Base-by-base conservation (phyloP, 2,888 invertebrate genomes). In the Aplocera efformata region DNA sequence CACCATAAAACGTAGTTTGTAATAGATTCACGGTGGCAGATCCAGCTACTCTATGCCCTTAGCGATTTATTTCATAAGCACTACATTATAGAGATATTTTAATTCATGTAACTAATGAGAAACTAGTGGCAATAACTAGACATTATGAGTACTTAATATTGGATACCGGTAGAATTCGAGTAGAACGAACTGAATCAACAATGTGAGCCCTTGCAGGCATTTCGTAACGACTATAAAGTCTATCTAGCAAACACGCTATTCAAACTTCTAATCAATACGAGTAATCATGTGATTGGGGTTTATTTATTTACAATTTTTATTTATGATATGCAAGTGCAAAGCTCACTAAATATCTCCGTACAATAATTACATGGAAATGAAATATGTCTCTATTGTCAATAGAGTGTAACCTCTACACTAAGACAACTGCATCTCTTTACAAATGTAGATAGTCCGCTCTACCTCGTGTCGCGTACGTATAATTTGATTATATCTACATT, bases 311-410 rank as follows among this genome's bases (percentile, higher is more conserved):
- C 85, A 86, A 61, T 40, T 48, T 67, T 72, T 48, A 48, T 58
- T 65, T 73, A 83, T 88, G 88, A 88, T 88, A 88, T 88, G 88
- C 88, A 86, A 88, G 84, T 85, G 88, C 88, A 85, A 86, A 88
- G 88, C 88, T 88, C 88, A 82, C 88, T 88, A 86, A 84, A 81
- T 74, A 78, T 72, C 72, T 47, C 46, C 48, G 50, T 48, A 55
- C 40, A 46, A 67, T 79, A 47, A 46, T 53, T 72, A 72, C 65
- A 69, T 60, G 66, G 66, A 55, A 55, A 43, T 60, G 51, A 52
- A 68, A 66, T 57, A 60, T 60, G 59, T 39, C 58, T 59, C 73
- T 74, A 72, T 74, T 71, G 75, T 74, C 75, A 63, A 61, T 55
- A 63, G 61, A 60, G 51, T 72, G 75, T 79, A 72, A 75, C 68